Conservation (phyloP, 2,888 invertebrate genomes). For the Drosophila atripex region DNA sequence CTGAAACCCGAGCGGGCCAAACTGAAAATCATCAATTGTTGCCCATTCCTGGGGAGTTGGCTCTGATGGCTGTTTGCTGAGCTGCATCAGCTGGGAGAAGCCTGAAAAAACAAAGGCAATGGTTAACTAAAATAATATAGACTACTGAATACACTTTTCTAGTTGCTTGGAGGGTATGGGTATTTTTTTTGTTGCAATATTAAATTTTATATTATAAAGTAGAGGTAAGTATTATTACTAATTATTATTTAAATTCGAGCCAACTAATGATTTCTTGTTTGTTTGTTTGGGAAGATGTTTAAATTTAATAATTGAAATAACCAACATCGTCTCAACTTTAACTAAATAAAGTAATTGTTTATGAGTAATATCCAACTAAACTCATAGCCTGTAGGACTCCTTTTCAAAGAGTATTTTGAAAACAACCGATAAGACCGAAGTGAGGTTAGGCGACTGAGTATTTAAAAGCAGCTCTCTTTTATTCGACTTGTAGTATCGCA, state of each 20-base stretch:
- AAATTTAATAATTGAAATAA: too few relatives aligned
- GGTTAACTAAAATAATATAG: not conserved
- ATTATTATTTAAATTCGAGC: not conserved
- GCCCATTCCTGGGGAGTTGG: not conserved
- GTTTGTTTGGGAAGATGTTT: too few relatives aligned
- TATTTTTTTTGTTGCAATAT: too few relatives aligned
- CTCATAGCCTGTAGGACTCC: not conserved
- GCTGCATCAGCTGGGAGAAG: conserved; percentile 16
- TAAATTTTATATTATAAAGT: too few relatives aligned
- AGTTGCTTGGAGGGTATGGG: not conserved
- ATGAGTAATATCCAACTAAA: too few relatives aligned
- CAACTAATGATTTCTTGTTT: not conserved
- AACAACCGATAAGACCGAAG: conserved; percentile 47
- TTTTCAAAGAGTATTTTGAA: conserved; percentile 3
- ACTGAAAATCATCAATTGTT: not conserved
- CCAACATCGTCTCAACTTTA: too few relatives aligned
- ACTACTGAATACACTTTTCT: conserved; percentile 14
- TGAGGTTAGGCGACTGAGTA: conserved; percentile 35
- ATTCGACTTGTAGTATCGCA: conserved; percentile 16
- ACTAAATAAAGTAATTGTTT: too few relatives aligned
- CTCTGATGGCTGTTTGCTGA: conserved; percentile 15
- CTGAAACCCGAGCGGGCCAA: conserved; percentile 5
- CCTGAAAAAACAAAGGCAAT: conserved; percentile 30
- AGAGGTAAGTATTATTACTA: not conserved
- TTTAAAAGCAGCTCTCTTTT: conserved; percentile 47